Conservation (phyloP, 2,113 vertebrate species). For the Phrynocephalus versicolor region DNA sequence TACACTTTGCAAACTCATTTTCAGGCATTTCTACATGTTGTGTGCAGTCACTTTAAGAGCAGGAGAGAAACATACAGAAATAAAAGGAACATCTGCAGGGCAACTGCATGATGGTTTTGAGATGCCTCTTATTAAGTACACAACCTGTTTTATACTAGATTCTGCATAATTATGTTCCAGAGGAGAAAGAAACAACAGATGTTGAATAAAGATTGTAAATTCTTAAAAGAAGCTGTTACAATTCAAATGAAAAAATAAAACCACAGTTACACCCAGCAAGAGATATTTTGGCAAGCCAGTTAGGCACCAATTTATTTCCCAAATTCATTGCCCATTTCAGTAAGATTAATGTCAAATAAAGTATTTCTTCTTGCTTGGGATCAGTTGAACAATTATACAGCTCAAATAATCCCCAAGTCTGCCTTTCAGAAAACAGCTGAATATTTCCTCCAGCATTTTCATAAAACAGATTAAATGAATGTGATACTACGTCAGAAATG, state of each 20-base stretch:
- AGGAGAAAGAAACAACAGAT: constrained; percentile 61
- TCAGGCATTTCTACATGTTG: constrained; percentile 59
- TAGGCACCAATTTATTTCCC: constrained; percentile 62
- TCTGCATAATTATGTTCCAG: constrained; percentile 64
- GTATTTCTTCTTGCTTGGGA: constrained; percentile 63
- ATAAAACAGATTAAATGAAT: constrained; percentile 67
- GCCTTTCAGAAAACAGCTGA: constrained; percentile 62
- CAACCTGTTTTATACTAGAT: constrained; percentile 66
- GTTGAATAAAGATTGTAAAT: constrained; percentile 65
- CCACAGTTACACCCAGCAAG: constrained; percentile 48
- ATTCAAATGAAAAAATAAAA: not conserved
- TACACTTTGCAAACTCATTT: constrained; percentile 48
- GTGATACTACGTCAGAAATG: constrained; percentile 58
- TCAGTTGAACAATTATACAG: constrained; percentile 63
- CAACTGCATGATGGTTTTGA: constrained; percentile 59
- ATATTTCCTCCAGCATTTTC: constrained; percentile 60
- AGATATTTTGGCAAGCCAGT: constrained; percentile 57
- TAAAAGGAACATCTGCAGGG: constrained; percentile 61
- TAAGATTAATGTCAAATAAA: constrained; percentile 70
- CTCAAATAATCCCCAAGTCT: constrained; percentile 59
- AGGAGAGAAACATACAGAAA: constrained; percentile 52
- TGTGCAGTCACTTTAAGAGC: constrained; percentile 47
- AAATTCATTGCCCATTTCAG: constrained; percentile 67
- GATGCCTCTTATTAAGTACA: constrained; percentile 61
- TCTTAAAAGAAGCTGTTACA: constrained; percentile 57